phyloP scores from a whole-genome alignment of 2,888 invertebrate genomes.

The Punctoribates punctum region DNA sequence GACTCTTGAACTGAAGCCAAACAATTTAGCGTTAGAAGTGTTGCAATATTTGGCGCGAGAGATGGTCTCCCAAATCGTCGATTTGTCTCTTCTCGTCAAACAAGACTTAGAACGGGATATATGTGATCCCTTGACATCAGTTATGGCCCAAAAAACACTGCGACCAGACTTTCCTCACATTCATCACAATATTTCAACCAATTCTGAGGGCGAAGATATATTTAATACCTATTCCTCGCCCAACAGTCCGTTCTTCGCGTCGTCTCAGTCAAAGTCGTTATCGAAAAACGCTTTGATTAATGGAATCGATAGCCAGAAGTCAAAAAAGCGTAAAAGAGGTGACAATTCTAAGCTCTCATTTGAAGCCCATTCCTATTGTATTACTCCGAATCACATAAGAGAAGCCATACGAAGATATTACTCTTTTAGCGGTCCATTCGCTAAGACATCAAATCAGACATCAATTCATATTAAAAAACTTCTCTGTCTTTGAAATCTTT shows the following conservation, averaged over 20 bases:
- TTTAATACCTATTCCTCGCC: slow-evolving; percentile 5
- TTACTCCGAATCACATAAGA: slow-evolving; percentile 74
- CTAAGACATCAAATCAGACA: neutral
- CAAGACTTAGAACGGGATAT: slow-evolving; percentile 59
- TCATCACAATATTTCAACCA: neutral
- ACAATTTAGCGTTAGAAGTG: slow-evolving; percentile 65
- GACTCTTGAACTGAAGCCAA: slow-evolving; percentile 53
- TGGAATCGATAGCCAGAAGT: slow-evolving; percentile 46
- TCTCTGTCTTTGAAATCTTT: neutral
- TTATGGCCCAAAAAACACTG: slow-evolving; percentile 49
- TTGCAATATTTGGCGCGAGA: slow-evolving; percentile 82
- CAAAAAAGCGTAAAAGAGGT: slow-evolving; percentile 50
- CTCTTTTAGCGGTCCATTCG: slow-evolving; percentile 50
- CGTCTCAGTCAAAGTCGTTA: slow-evolving; percentile 40
- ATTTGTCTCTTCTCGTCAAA: slow-evolving; percentile 73
- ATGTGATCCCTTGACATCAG: slow-evolving; percentile 51
- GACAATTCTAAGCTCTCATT: slow-evolving; percentile 48
- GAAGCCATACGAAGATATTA: slow-evolving; percentile 72
- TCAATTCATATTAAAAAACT: slow-evolving; percentile 6
- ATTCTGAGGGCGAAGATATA: slow-evolving; percentile 47
- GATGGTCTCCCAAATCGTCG: slow-evolving; percentile 70
- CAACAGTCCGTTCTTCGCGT: slow-evolving; percentile 48
- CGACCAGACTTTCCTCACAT: slow-evolving; percentile 43
- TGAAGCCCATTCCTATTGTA: slow-evolving; percentile 56
- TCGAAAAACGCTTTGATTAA: slow-evolving; percentile 38